Base-by-base conservation (phyloP, 2,888 invertebrate species). In the Platycheirus albimanus region DNA sequence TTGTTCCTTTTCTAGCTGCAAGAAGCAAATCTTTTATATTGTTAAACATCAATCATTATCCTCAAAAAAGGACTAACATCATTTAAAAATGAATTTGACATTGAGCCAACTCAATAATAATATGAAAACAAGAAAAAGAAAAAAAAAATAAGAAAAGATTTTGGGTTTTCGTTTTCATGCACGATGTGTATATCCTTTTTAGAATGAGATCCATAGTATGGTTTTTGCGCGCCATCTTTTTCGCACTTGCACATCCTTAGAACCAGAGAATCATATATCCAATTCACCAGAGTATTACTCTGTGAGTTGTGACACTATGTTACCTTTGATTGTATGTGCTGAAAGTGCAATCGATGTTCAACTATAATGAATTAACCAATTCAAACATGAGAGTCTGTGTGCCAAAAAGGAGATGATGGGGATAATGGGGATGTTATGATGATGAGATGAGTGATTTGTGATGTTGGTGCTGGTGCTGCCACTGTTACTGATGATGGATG, bases 161-260 rank as follows among this genome's bases (percentile, higher is more conserved):
- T 28, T 5, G 13, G 17, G 24, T 11, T 24, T 13, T 36, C 20
- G 13, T 43, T 33, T 28, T 36, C 15, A 17, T 49, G 20, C 15
- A 10, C 6, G 24, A 43, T 80, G 69, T 74, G 75, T 80, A 70
- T 78, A 78, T 78, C 83, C 77, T 78, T 78, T 74, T 78, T 64
- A 43, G 83, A 78, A 83, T 72, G 72, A 74, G 72, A 81, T 69
- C 56, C 13, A 49, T 78, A 41, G 38, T 6, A 13, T 17, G 7
- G 15, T 28, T 69, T 72, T 77, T 83, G 49, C 72, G 83, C 78
- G 72, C 83, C 83, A 74, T 83, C 83, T 78, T 83, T 52, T 54
- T 83, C 83, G 67, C 67, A 47, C 72, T 63, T 66, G 49, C 36
- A 51, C 51, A 36, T n/a, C 77, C 77, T 77, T 64, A 13, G 8